Conservation (phyloP, 2,113 vertebrate genomes). For the Leptodactylus fuscus region DNA sequence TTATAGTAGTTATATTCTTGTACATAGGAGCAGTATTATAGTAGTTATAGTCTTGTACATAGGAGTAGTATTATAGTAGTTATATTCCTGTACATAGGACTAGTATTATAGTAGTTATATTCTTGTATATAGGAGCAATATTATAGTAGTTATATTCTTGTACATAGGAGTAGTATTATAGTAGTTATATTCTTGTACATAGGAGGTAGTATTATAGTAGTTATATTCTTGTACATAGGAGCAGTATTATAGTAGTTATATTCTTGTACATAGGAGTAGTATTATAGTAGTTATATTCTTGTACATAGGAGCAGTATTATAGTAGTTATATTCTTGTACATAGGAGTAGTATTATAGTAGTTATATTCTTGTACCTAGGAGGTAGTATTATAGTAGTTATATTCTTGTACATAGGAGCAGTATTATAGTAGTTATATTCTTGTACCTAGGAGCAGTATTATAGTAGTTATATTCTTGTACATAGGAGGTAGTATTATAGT, state of each 20-base stretch:
- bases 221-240: not conserved
- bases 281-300: not conserved
- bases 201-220: not conserved
- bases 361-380: not conserved
- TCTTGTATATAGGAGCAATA: not conserved
- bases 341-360: slow-evolving; percentile 1
- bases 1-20: slow-evolving; percentile 11
- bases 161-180: slow-evolving; percentile 5
- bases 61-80: slow-evolving; percentile 1
- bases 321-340: not conserved
- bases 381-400: not conserved
- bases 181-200: not conserved
- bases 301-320: slow-evolving; percentile 4
- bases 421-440: not conserved
- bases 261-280: not conserved
- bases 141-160: slow-evolving; percentile 5
- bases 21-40: not conserved
- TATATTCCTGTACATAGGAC: not conserved
- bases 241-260: slow-evolving; percentile 12
- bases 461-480: not conserved
- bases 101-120: not conserved
- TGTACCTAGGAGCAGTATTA: not conserved
- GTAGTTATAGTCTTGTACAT: not conserved
- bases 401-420: not conserved
- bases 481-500: not conserved